Base-by-base conservation (phyloP, 2,113 vertebrate species). In the Esox niger region DNA sequence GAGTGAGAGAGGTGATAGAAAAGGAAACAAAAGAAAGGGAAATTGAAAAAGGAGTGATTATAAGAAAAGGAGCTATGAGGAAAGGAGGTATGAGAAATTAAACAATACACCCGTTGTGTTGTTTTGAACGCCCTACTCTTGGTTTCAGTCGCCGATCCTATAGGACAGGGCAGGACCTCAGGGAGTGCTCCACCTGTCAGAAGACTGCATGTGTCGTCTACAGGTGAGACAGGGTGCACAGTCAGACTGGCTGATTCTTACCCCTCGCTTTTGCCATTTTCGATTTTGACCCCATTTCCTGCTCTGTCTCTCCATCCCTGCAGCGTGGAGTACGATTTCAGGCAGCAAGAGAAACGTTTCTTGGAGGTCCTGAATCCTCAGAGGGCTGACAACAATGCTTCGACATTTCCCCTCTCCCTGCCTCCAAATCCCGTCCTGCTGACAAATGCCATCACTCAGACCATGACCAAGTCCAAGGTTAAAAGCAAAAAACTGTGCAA, bases 311-410 rank as follows among this genome's bases (percentile, higher is more conserved):
- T 79, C 35, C 83, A 27, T 87, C 74, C 76, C 79, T 86, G 26
- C 84, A 98, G 96, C 65, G 96, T 98, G 85, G 96, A 98, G 88
- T 94, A 96, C n/a, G 96, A 98, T 86, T 98, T 98, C 87, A 91
- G 95, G 75, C 93, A 96, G 84, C 95, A 97, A 82, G 96, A 98
- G 84, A 93, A 91, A 70, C 86, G 90, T 64, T 94, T 97, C 87
- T 80, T 91, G 58, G 92, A 95, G 70, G 90, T 98, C 78, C 83
- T 96, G 63, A 88, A 94, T 84, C 61, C 47, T 59, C 83, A 62
- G 21, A 68, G 1, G 64, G 54, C 47, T 26, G 71, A 79, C 58
- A 80, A 70, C 58, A 58, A 90, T 26, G 0, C 76, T 61, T 78
- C 76, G 59, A 66, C 83, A 35, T 2, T 9, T 13, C 71, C 74